These are phyloP conservation scores for Heliothis peltigera DNA, from an alignment of 2,888 invertebrate genomes.

Conservation along the genomic window DNA sequence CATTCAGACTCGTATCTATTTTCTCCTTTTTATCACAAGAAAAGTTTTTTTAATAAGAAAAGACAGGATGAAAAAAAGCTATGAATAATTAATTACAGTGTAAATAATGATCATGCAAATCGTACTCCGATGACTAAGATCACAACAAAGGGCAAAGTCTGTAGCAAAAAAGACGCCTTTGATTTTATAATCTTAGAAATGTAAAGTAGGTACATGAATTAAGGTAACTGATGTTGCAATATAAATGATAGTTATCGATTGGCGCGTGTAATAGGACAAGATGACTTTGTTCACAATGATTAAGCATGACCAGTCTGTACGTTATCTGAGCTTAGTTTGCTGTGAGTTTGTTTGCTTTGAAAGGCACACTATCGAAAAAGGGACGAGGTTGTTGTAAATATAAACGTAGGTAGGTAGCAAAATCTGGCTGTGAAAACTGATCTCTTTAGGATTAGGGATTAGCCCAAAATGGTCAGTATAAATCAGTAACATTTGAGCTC, in stretches of 20 bases:
- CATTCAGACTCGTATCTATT: too few relatives aligned
- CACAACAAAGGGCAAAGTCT: constrained; percentile 19
- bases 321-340: neutral
- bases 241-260: constrained; percentile 32
- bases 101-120: too few relatives aligned
- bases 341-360: neutral
- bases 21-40: too few relatives aligned
- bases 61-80: too few relatives aligned
- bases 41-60: too few relatives aligned
- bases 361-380: neutral
- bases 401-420: neutral
- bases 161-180: constrained; percentile 19
- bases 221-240: constrained; percentile 28
- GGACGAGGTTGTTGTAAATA: neutral
- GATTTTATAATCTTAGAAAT: constrained; percentile 23
- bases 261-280: constrained; percentile 20
- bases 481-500: neutral
- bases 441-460: neutral
- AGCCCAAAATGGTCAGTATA: neutral
- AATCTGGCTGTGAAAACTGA: neutral
- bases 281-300: constrained; percentile 38
- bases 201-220: constrained; percentile 11
- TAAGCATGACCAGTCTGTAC: constrained; percentile 15
- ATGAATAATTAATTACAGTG: too few relatives aligned
- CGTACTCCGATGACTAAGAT: constrained; percentile 11